Conservation (phyloP, 1,140 invertebrate species). For the Ostrea denselamellosa region DNA sequence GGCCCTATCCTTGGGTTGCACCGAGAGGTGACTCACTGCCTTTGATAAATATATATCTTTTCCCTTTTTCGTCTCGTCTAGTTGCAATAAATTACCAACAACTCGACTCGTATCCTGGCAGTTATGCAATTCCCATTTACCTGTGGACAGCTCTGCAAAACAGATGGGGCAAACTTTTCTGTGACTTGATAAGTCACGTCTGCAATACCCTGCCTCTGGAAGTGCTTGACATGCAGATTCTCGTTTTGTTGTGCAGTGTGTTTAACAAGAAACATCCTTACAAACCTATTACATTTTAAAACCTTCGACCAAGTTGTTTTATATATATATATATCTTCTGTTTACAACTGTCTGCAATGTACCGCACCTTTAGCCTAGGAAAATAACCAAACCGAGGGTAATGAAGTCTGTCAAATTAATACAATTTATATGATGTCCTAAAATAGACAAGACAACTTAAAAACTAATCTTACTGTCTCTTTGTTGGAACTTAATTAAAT, state of each 20-base stretch:
- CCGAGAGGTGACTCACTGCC: neutral
- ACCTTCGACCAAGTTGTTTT: too few species aligned
- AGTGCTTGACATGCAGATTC: neutral
- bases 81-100: constrained; percentile 15
- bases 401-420: neutral
- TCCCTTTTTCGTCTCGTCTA: neutral
- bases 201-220: neutral
- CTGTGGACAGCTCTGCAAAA: neutral
- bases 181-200: neutral
- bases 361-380: neutral
- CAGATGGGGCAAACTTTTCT: constrained; percentile 18
- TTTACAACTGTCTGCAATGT: neutral
- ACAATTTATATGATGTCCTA: neutral
- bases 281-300: too few species aligned
- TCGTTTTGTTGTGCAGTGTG: neutral
- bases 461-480: neutral
- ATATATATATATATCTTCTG: too few species aligned
- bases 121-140: constrained; percentile 36
- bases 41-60: constrained; percentile 36
- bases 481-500: neutral
- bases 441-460: neutral
- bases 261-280: neutral
- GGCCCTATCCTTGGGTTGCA: neutral
- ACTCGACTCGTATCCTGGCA: constrained; percentile 16
- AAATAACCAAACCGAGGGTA: neutral